These are phyloP conservation scores for Callorhinus ursinus DNA, from an alignment of 2,113 vertebrate genomes.

Conservation along the genomic window DNA sequence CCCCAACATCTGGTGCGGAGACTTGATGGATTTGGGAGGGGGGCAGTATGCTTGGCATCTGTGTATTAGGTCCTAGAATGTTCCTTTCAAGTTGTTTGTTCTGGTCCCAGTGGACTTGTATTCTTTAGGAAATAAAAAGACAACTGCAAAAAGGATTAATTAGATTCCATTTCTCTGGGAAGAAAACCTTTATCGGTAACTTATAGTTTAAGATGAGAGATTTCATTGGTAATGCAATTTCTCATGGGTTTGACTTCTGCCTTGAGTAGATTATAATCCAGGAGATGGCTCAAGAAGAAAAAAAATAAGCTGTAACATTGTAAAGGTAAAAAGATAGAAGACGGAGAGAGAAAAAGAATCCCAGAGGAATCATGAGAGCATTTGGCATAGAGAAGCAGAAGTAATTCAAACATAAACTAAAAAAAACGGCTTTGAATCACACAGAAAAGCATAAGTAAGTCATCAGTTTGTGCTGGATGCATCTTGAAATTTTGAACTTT, in stretches of 20 bases:
- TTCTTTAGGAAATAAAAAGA: slow-evolving; percentile 66
- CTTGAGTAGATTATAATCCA: slow-evolving; percentile 34
- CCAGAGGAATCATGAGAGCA: slow-evolving; percentile 47
- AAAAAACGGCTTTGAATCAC: slow-evolving; percentile 51
- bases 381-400: slow-evolving; percentile 71
- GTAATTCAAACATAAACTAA: slow-evolving; percentile 69
- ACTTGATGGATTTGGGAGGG: slow-evolving; percentile 21
- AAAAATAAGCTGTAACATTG: background rate
- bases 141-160: slow-evolving; percentile 56
- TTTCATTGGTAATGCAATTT: background rate
- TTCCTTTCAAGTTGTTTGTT: slow-evolving; percentile 70
- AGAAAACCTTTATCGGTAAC: background rate
- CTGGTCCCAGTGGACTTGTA: slow-evolving; percentile 59
- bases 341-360: slow-evolving; percentile 7
- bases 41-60: slow-evolving; percentile 69
- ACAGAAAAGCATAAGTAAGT: slow-evolving; percentile 62
- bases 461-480: slow-evolving; percentile 75
- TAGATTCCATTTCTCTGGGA: slow-evolving; percentile 47
- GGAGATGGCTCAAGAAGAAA: background rate
- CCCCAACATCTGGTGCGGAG: slow-evolving; percentile 61
- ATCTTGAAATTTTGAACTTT: slow-evolving; percentile 81
- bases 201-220: slow-evolving; percentile 40
- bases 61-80: slow-evolving; percentile 37
- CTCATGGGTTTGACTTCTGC: slow-evolving; percentile 11
- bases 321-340: background rate